phyloP scores from a whole-genome alignment of 1,140 invertebrate genomes.

The Lordiphosa stackelbergi region DNA sequence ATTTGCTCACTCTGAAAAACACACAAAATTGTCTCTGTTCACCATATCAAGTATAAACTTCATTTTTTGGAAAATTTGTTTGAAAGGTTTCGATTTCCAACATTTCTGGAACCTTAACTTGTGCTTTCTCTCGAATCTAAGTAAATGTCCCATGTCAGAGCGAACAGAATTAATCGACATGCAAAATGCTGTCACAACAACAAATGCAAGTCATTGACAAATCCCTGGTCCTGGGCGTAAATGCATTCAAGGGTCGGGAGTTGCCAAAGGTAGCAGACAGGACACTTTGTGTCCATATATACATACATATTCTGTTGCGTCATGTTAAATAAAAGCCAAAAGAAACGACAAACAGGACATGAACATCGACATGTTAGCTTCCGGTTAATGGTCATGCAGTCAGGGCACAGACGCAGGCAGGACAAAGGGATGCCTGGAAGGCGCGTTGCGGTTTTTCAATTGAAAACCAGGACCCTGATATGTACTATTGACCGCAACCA shows the following conservation, averaged over 20 bases:
- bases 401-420: not conserved
- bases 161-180: constrained; percentile 32
- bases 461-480: constrained; percentile 33
- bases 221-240: constrained; percentile 50
- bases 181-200: constrained; percentile 35
- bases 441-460: constrained; percentile 52
- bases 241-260: constrained; percentile 27
- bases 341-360: constrained; percentile 46
- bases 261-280: constrained; percentile 32
- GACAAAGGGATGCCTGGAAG: constrained; percentile 35
- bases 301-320: constrained; percentile 57
- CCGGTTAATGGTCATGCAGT: constrained; percentile 37
- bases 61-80: no score
- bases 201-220: constrained; percentile 37
- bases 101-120: no score
- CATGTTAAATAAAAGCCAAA: constrained; percentile 70
- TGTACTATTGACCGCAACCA: constrained; percentile 41
- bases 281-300: constrained; percentile 43
- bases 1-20: no score
- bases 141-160: not conserved
- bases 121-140: not conserved
- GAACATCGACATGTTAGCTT: constrained; percentile 44
- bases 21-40: no score
- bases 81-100: no score
- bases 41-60: no score